phyloP scores from a whole-genome alignment of 2,888 invertebrate genomes.

The Zonitis immaculata region DNA sequence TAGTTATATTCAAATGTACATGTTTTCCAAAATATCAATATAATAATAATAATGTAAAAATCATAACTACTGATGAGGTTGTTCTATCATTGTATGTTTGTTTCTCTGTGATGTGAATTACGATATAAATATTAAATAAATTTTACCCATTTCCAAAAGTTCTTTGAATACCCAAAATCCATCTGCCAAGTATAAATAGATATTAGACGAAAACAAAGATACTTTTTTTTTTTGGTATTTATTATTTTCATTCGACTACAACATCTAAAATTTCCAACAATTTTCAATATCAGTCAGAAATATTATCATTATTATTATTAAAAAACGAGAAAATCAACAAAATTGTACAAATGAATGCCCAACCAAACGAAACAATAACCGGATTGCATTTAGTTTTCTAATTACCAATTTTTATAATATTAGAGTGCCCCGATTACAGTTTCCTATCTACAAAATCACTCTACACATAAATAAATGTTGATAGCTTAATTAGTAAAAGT shows the following conservation, averaged over 20 bases:
- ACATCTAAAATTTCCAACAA: constrained; percentile 39
- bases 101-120: constrained; percentile 50
- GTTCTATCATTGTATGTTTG: constrained; percentile 49
- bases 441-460: no score
- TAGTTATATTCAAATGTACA: constrained; percentile 43
- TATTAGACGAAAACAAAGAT: no score
- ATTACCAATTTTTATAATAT: no score
- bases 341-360: constrained; percentile 16
- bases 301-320: constrained; percentile 3
- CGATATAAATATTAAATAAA: constrained; percentile 43
- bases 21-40: constrained; percentile 47
- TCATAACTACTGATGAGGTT: constrained; percentile 46
- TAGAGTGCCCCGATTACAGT: no score
- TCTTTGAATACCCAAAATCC: constrained; percentile 12
- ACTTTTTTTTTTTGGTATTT: neutral
- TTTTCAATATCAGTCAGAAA: neutral
- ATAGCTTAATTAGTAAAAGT: constrained; percentile 27
- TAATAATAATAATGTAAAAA: constrained; percentile 46
- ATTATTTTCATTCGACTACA: constrained; percentile 1
- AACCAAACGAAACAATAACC: neutral
- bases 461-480: no score
- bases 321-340: constrained; percentile 16
- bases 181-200: no score
- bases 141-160: constrained; percentile 47
- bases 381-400: neutral